Percentiles rank a stretch among this genome's conserved stretches.
Conservation (phyloP, 2,113 vertebrate species). For the Motacilla tschutschensis region DNA sequence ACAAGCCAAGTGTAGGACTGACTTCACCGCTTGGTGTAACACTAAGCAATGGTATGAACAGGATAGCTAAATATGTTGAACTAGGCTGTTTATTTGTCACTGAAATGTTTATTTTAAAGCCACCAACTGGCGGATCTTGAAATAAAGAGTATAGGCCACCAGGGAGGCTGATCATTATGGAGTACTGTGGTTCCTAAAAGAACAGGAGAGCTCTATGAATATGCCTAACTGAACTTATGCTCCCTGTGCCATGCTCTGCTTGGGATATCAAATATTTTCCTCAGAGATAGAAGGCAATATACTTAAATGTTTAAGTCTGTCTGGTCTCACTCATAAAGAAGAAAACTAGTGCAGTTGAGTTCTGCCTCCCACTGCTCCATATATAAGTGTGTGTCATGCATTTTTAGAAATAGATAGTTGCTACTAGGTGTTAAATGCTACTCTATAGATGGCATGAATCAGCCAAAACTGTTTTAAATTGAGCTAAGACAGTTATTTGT, state of each 20-base stretch:
- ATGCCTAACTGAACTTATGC: neutral
- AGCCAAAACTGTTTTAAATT: neutral
- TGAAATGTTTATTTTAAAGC: neutral
- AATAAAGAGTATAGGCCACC: neutral
- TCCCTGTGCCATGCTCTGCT: neutral
- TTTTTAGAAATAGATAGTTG: neutral
- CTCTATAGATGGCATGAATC: neutral
- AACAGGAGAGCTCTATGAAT: neutral
- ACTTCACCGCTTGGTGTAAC: neutral
- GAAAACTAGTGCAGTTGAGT: neutral
- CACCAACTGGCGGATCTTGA: neutral
- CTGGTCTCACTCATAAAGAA: neutral
- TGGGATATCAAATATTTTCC: neutral
- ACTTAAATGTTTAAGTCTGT: neutral
- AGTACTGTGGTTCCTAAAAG: neutral
- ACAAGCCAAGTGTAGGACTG: neutral
- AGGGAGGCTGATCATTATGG: neutral
- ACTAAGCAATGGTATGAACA: neutral
- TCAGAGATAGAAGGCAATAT: neutral
- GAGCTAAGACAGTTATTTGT: neutral
- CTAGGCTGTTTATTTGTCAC: neutral
- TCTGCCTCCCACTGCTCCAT: neutral
- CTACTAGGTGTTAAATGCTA: neutral
- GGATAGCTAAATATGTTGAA: neutral
- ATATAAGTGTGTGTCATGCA: rapidly evolving